These are phyloP conservation scores for Marmota flaviventris DNA, from an alignment of 2,113 vertebrate genomes.

Conservation along the genomic window DNA sequence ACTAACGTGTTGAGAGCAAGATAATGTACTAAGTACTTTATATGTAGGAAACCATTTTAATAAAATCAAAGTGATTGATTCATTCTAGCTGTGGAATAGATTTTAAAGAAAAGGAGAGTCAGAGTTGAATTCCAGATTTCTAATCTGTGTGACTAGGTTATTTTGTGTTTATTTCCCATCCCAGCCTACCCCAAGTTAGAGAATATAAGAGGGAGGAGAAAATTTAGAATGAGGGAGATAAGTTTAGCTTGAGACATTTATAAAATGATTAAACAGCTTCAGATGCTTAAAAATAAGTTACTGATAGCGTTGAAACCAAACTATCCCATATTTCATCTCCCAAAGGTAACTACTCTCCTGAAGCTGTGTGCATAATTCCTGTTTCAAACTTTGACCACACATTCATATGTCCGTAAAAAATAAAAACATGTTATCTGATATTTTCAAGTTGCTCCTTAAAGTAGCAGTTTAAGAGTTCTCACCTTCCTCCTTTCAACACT, in stretches of 20 bases:
- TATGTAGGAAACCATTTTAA: background rate
- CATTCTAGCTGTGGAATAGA: background rate
- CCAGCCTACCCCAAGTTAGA: background rate
- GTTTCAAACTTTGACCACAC: background rate
- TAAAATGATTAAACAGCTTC: slow-evolving; percentile 23
- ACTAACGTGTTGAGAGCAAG: background rate
- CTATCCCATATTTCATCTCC: background rate
- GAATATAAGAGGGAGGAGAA: background rate
- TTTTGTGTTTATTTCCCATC: background rate
- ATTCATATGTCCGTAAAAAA: background rate
- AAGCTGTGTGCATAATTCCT: background rate
- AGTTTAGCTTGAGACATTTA: slow-evolving; percentile 17
- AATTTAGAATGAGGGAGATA: background rate
- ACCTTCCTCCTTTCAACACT: background rate
- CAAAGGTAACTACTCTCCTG: background rate
- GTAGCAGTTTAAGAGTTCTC: background rate
- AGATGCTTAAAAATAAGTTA: slow-evolving; percentile 16
- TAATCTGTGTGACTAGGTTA: background rate
- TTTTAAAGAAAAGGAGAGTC: slow-evolving; percentile 5
- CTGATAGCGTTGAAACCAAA: background rate
- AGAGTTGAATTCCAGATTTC: background rate
- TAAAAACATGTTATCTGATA: background rate
- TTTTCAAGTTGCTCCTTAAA: background rate
- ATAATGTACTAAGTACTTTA: background rate
- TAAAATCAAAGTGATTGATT: background rate